Base-by-base conservation (phyloP, 2,113 vertebrate species). In the Hyaena hyaena region DNA sequence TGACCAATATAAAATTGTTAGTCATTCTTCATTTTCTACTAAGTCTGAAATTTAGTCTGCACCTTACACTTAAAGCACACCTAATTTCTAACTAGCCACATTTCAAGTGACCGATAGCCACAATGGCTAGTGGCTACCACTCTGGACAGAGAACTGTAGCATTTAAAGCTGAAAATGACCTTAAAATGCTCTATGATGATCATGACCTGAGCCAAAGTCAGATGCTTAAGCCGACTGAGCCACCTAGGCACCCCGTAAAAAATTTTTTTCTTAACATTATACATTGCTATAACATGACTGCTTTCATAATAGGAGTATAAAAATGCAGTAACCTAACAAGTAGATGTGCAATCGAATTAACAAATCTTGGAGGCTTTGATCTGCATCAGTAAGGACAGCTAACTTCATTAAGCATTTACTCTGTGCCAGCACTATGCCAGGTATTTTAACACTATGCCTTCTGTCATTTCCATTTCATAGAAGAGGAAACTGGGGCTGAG, bases 1-100 rank as follows among this genome's bases (percentile, higher is more conserved):
- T 80, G 28, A 94, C 24, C 53, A 79, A 68, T 39, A 84, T 84
- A 80, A 93, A 93, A 82, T 85, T 87, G 10, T 84, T 90, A 85
- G 10, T 84, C 84, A 86, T 35, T 83, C 33, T 82, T 88, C 81
- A 96, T 55, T 81, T 81, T 31, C 12, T 80, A 35, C 23, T 80
- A 84, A 82, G 2, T 74, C 93, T 74, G 88, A 50, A 96, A 55
- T 79, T 58, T 66, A n/a, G 14, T 66, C 28, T 61, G 1, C 6
- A 88, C 55, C 76, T 96, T 94, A 65, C 10, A 68, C 69, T 96
- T 68, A 48, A 82, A 83, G 26, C 24, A 89, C 23, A 90, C 10
- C 0, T 86, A 63, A 71, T 16, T 68, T 82, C 6, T 11, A 92
- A 90, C 55, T 28, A 88, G 65, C 39, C 33, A 74, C 43, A 82